Conservation (phyloP, 2,113 vertebrate species). For the Formicarius rufipectus region DNA sequence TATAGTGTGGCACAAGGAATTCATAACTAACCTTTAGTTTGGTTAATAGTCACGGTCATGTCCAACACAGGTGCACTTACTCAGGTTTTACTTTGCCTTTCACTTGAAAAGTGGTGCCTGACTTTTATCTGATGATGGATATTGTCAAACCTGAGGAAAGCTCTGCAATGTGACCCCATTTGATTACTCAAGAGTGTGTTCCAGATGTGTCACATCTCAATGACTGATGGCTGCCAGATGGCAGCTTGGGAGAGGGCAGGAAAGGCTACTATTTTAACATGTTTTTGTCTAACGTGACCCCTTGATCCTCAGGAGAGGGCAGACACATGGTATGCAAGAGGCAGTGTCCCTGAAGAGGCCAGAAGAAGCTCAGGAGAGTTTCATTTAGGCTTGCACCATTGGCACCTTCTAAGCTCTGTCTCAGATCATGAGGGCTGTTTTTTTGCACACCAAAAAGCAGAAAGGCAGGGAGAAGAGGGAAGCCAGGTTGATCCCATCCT, state of each 20-base stretch:
- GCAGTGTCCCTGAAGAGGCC: neutral
- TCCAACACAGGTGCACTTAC: neutral
- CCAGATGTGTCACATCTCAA: neutral
- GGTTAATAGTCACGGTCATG: neutral
- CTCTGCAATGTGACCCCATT: neutral
- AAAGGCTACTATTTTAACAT: neutral
- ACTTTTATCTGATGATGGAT: neutral
- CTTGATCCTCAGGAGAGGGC: neutral
- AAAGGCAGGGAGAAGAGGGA: neutral
- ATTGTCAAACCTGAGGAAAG: neutral
- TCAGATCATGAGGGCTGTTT: neutral
- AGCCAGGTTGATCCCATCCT: neutral
- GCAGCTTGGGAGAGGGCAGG: neutral
- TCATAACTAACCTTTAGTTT: neutral
- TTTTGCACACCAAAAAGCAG: neutral
- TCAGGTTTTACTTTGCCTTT: neutral
- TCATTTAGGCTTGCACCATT: neutral
- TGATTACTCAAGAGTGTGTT: neutral
- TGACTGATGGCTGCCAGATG: slow-evolving; percentile 10
- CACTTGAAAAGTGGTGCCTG: neutral
- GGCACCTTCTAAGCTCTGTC: neutral
- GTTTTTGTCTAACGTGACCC: neutral
- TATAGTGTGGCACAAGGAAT: neutral
- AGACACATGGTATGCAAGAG: neutral
- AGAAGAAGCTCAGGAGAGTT: neutral